Base-by-base conservation (phyloP, 2,113 vertebrate species). In the Rhombomys opimus region DNA sequence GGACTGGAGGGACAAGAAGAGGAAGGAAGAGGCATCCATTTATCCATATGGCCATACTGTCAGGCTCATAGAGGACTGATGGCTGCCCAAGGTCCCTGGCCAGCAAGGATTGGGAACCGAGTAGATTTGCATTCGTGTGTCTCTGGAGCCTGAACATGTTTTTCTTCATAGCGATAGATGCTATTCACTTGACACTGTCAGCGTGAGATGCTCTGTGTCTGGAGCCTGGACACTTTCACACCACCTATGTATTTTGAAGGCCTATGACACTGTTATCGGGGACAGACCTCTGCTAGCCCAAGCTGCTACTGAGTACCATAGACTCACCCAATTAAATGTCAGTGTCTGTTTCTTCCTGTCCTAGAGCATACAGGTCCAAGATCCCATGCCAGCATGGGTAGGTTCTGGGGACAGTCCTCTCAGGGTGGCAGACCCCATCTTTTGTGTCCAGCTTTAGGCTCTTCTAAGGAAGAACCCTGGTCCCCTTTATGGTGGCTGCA, bases 141-240 rank as follows among this genome's bases (percentile, higher is more conserved):
- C 46, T 86, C 35, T 3, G 54, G n/a, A 41, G 7, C 22, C 38
- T 10, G 8, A 32, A 68, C 20, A 5, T 13, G 25, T 68, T 27
- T 2, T 86, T 68, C 20, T 57, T 20, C 25, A 15, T 20, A 20
- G 0, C 35, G 13, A 5, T 32, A 25, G 20, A 18, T 9, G 7
- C 6, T 5, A 4, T 7, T 50, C 1, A 30, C 1, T 3, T 27
- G 1, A 11, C 30, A 6, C 70, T 7, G 14, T 10, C 14, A 59
- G 38, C 52, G 41, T 10, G 59, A 25, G 77, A 14, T 32, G 52
- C 77, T 14, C 4, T 27, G 14, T 65, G 27, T 86, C 32, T 52
- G 41, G 18, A 67, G 2, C 46, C 65, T 63, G 38, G 32, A 38
- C 1, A 0, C 61, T 20, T 73, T 77, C 70, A 8, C 4, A 8